Percentiles rank a stretch among this genome's conserved stretches.
Conservation (phyloP, 2,797 vertebrate genomes). For the Chromobotia macracanthus region DNA sequence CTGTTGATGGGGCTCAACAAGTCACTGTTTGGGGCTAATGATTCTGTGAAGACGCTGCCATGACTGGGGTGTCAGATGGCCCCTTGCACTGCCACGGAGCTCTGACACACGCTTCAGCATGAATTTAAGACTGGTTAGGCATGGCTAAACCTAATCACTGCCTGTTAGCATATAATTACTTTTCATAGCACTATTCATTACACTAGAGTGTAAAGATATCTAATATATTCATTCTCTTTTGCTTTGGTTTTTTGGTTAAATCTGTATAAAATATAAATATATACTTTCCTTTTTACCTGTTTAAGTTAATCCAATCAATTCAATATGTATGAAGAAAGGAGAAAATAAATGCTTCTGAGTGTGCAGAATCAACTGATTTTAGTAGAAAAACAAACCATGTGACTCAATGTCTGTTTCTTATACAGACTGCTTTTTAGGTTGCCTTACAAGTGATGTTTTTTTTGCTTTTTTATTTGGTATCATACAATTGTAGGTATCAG, state of each 20-base stretch:
- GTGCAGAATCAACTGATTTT: conserved; percentile 19
- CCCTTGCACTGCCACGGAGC: no score
- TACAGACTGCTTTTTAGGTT: no score
- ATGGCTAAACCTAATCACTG: conserved; percentile 38
- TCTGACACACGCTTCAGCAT: background rate
- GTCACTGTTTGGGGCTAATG: conserved; percentile 59
- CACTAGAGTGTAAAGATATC: conserved; percentile 3
- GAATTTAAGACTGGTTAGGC: conserved; percentile 25
- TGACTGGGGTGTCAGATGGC: no score
- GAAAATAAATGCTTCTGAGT: conserved; percentile 25
- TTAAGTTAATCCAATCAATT: background rate
- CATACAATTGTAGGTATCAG: background rate
- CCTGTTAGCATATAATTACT: conserved; percentile 36
- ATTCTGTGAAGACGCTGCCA: conserved; percentile 45
- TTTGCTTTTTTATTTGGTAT: conserved; percentile 31
- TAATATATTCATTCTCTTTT: background rate
- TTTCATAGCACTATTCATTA: conserved; percentile 35
- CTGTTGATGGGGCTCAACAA: conserved; percentile 60
- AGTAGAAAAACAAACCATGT: no score
- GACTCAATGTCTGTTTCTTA: no score
- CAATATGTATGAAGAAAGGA: conserved; percentile 7
- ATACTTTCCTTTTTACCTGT: background rate
- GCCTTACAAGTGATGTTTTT: no score
- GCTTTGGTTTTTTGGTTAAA: conserved; percentile 30
- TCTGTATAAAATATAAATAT: conserved; percentile 3